Evolutionary conservation across 1,140 invertebrate species (phyloP).

Genomic region (Drosophila insularis): DNA sequence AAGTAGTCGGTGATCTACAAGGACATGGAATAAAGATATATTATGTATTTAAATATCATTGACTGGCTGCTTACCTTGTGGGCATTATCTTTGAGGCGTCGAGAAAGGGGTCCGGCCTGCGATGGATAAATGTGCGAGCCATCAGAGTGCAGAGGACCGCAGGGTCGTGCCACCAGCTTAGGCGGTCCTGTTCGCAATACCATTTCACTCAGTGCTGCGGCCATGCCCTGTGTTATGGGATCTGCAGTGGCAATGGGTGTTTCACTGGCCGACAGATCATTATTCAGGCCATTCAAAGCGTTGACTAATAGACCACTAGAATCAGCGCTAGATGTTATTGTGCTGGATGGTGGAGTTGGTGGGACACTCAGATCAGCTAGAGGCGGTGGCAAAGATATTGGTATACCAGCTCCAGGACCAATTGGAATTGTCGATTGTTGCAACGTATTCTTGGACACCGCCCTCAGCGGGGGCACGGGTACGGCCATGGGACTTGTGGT

Average conservation of each 20-base stretch:
- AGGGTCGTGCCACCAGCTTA: slow-evolving; percentile 81
- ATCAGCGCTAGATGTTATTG: slow-evolving; percentile 16
- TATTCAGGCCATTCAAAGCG: slow-evolving; percentile 51
- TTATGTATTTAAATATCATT: no score
- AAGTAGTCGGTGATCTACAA: slow-evolving; percentile 84
- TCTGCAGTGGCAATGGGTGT: slow-evolving; percentile 22
- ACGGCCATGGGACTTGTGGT: slow-evolving; percentile 55
- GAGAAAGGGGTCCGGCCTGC: slow-evolving; percentile 81
- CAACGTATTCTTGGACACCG: slow-evolving; percentile 66
- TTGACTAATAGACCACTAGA: slow-evolving; percentile 39
- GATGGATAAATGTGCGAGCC: slow-evolving; percentile 80
- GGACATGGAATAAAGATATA: not conserved
- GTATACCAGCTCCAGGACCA: no score
- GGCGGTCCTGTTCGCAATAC: slow-evolving; percentile 77
- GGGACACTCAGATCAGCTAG: slow-evolving; percentile 61
- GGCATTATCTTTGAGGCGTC: slow-evolving; percentile 82
- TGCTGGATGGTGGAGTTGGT: not conserved
- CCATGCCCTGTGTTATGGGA: slow-evolving; percentile 65
- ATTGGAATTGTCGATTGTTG: slow-evolving; percentile 27
- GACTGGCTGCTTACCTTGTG: slow-evolving; percentile 79
- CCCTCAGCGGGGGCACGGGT: slow-evolving; percentile 70
- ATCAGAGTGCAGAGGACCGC: slow-evolving; percentile 77
- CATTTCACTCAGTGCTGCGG: slow-evolving; percentile 75
- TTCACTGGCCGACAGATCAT: slow-evolving; percentile 38
- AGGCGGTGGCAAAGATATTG: slow-evolving; percentile 45